Conservation (phyloP, 2,113 vertebrate species). For the Sander vitreus region DNA sequence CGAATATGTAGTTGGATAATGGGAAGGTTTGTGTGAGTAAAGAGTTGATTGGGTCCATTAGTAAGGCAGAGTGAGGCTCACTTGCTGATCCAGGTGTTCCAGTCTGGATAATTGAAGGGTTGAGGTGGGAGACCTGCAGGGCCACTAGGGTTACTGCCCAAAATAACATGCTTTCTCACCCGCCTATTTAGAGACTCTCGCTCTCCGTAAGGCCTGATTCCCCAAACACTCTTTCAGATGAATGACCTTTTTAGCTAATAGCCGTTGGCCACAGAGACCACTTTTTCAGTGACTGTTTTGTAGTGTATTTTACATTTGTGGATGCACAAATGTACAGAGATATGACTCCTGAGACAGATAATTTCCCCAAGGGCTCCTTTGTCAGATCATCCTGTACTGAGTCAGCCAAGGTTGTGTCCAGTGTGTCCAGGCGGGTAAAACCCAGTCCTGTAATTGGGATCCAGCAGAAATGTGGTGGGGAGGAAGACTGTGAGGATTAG, state of each 20-base stretch:
- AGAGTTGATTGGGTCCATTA: slow-evolving; percentile 76
- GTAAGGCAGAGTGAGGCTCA: slow-evolving; percentile 64
- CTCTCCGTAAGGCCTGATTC: slow-evolving; percentile 31
- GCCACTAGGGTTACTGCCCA: slow-evolving; percentile 35
- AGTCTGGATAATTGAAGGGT: slow-evolving; percentile 73
- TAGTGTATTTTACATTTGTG: slow-evolving; percentile 51
- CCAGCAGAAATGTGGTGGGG: slow-evolving; percentile 48
- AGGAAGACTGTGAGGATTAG: slow-evolving; percentile 69
- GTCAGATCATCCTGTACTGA: slow-evolving; percentile 35
- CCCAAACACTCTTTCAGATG: slow-evolving; percentile 43
- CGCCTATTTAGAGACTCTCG: slow-evolving; percentile 32
- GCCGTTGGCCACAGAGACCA: slow-evolving; percentile 7
- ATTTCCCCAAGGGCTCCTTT: slow-evolving; percentile 46
- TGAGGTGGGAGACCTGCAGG: slow-evolving; percentile 58
- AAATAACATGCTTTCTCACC: slow-evolving; percentile 43
- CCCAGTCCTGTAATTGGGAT: slow-evolving; percentile 65
- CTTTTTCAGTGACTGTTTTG: slow-evolving; percentile 21
- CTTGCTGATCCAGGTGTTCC: slow-evolving; percentile 84
- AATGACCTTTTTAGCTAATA: slow-evolving; percentile 43
- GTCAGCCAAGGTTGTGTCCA: slow-evolving; percentile 28
- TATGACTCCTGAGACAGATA: slow-evolving; percentile 12
- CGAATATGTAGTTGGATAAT: slow-evolving; percentile 48
- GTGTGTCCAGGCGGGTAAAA: slow-evolving; percentile 56
- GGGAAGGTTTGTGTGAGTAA: slow-evolving; percentile 51
- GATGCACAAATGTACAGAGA: slow-evolving; percentile 31